phyloP scores from a whole-genome alignment of 2,113 vertebrate species.

The Archocentrus centrarchus region DNA sequence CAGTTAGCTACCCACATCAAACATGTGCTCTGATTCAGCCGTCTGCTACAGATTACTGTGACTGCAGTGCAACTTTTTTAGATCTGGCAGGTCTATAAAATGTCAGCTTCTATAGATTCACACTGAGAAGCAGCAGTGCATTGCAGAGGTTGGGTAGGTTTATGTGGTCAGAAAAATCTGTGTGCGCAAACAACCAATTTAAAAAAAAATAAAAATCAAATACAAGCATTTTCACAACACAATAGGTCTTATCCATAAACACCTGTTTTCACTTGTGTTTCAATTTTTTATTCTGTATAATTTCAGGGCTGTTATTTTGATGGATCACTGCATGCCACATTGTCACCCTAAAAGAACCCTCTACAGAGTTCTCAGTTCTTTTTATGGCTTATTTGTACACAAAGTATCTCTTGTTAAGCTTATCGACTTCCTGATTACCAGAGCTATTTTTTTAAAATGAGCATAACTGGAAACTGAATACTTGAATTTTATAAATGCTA shows the following conservation, averaged over 20 bases:
- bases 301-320: background rate
- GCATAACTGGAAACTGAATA: accelerated
- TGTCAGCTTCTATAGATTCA: background rate
- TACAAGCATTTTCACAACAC: background rate
- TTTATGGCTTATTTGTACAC: background rate
- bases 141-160: background rate
- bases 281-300: background rate
- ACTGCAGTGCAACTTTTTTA: background rate
- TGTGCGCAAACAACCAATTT: background rate
- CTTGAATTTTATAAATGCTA: background rate
- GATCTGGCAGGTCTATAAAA: background rate
- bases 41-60: background rate
- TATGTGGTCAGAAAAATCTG: background rate
- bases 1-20: constrained; percentile 6
- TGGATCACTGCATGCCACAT: background rate
- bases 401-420: background rate
- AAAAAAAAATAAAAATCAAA: background rate
- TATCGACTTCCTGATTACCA: constrained; percentile 1
- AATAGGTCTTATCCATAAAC: background rate
- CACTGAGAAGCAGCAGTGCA: constrained; percentile 1
- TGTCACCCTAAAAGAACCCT: background rate
- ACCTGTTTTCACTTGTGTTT: background rate
- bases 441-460: background rate
- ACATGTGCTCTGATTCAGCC: background rate
- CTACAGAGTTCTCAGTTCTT: background rate